phyloP scores from a whole-genome alignment of 1,140 invertebrate species.

The Latrodectus geometricus region DNA sequence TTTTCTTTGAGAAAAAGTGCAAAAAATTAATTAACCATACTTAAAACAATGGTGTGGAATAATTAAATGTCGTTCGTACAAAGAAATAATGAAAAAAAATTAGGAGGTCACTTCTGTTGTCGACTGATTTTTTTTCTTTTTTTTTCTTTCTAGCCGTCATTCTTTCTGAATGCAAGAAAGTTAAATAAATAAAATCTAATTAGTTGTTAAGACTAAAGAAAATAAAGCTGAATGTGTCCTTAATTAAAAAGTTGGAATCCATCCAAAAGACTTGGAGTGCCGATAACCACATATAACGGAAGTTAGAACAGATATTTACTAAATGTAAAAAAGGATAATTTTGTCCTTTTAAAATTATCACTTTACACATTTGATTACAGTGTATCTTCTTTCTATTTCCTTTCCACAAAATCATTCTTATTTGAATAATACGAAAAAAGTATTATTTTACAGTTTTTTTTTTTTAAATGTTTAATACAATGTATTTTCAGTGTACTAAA shows the following conservation, averaged over 20 bases:
- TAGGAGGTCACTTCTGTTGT: slow-evolving; percentile 43
- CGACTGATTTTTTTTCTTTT: neutral
- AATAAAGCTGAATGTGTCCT: slow-evolving; percentile 8
- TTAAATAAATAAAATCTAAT: slow-evolving; percentile 61
- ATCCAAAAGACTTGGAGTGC: slow-evolving; percentile 19
- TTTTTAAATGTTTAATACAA: too few relatives aligned
- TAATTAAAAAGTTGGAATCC: slow-evolving; percentile 48
- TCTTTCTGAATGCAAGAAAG: slow-evolving; percentile 8
- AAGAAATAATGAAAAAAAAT: slow-evolving; percentile 22
- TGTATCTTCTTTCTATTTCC: neutral
- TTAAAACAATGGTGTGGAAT: slow-evolving; percentile 45
- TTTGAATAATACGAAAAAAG: too few relatives aligned
- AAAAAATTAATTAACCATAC: slow-evolving; percentile 49
- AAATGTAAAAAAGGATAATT: neutral
- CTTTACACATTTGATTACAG: neutral
- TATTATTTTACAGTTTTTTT: too few relatives aligned
- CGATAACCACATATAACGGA: slow-evolving; percentile 23
- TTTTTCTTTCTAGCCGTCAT: slow-evolving; percentile 8
- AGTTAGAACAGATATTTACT: slow-evolving; percentile 6
- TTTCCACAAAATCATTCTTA: too few relatives aligned
- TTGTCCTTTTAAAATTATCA: neutral
- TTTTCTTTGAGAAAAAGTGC: slow-evolving; percentile 20
- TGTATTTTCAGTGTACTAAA: too few relatives aligned
- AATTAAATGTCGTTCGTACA: slow-evolving; percentile 48
- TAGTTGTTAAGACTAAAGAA: slow-evolving; percentile 31